A percentile compares a stretch with the other conserved stretches of the same genome.
phyloP scores from a whole-genome alignment of 1,140 invertebrate species.

The Achroia grisella region DNA sequence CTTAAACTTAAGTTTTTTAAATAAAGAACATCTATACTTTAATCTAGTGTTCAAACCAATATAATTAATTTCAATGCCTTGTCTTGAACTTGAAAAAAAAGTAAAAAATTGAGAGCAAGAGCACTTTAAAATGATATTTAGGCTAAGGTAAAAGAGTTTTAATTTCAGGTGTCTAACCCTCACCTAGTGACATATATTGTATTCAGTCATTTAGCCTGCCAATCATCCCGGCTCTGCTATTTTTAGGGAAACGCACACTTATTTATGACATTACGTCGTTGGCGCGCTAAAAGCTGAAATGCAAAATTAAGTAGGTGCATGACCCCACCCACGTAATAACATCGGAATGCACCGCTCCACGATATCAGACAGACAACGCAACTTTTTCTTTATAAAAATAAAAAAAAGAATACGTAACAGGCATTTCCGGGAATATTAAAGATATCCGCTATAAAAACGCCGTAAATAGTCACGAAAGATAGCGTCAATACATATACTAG shows the following conservation, averaged over 20 bases:
- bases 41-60: too few species aligned
- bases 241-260: constrained; percentile 36
- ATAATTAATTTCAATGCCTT: not conserved
- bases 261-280: constrained; percentile 26
- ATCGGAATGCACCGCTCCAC: constrained; percentile 58
- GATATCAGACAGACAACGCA: constrained; percentile 44
- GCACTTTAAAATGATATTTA: constrained; percentile 29
- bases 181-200: constrained; percentile 61
- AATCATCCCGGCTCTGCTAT: constrained; percentile 40
- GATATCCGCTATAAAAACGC: not conserved
- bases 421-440: constrained; percentile 47
- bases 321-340: constrained; percentile 47
- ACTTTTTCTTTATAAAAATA: constrained; percentile 44
- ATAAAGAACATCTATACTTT: too few species aligned
- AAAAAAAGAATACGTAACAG: constrained; percentile 36
- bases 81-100: constrained; percentile 13
- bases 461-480: not conserved
- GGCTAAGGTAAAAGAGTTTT: constrained; percentile 57
- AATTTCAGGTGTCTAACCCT: constrained; percentile 59
- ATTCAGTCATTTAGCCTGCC: constrained; percentile 41
- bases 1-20: too few species aligned
- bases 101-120: constrained; percentile 7
- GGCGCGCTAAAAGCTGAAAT: constrained; percentile 48
- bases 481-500: not conserved
- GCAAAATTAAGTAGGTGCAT: constrained; percentile 26